Percentiles rank a stretch among this genome's conserved stretches.
These are phyloP conservation scores for Melikaiella ostensackeni DNA, from an alignment of 2,888 invertebrate species.

Conservation along the genomic window DNA sequence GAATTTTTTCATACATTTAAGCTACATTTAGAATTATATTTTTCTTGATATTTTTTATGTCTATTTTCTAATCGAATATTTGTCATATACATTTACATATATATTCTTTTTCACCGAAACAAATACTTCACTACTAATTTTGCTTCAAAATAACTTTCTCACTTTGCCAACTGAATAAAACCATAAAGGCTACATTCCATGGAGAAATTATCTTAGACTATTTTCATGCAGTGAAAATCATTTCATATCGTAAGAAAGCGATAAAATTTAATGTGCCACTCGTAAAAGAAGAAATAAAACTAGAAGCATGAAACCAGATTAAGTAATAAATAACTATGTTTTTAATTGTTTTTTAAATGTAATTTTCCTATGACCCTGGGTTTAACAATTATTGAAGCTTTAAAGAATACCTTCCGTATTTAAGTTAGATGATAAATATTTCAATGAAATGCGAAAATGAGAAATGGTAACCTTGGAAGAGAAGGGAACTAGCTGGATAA, in stretches of 20 bases:
- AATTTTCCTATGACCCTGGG: background rate
- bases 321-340: no score
- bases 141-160: background rate
- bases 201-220: background rate
- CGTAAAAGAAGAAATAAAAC: background rate
- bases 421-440: background rate
- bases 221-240: no score
- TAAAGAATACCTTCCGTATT: background rate
- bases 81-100: background rate
- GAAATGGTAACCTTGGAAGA: slow-evolving; percentile 34
- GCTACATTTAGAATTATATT: no score
- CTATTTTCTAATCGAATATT: no score
- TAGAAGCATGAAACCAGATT: background rate
- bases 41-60: no score
- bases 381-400: background rate
- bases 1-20: no score
- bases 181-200: background rate
- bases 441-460: background rate
- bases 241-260: no score
- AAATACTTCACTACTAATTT: background rate
- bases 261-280: no score
- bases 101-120: background rate
- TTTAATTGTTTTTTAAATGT: background rate
- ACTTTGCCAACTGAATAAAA: background rate
- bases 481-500: slow-evolving; percentile 25